Percentiles rank a stretch among this genome's conserved stretches.
Evolutionary conservation across 1,140 invertebrate species (phyloP).

Genomic region (Brachionus rotundiformis): DNA sequence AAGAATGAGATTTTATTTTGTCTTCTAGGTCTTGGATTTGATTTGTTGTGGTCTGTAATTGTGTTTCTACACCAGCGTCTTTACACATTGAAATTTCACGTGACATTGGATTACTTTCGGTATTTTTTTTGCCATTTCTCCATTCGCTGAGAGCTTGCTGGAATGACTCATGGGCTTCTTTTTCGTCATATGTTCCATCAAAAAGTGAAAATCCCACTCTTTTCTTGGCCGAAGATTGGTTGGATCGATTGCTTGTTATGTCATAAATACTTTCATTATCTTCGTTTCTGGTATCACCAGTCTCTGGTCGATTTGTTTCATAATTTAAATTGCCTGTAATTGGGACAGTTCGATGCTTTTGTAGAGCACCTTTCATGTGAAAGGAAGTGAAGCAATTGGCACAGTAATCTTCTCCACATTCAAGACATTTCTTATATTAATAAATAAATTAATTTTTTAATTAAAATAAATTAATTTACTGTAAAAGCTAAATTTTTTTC

Average conservation of each 20-base stretch:
- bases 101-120: not conserved
- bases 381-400: slow-evolving; percentile 62
- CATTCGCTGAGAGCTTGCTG: slow-evolving; percentile 62
- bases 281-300: not conserved
- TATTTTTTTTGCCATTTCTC: slow-evolving; percentile 53
- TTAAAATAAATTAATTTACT: slow-evolving; percentile 55
- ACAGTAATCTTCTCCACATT: slow-evolving; percentile 64
- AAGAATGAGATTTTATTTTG: not conserved
- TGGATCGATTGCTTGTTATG: not conserved
- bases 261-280: slow-evolving; percentile 4
- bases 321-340: slow-evolving; percentile 54
- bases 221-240: not conserved
- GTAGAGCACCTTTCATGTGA: slow-evolving; percentile 63
- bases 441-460: not conserved
- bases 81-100: not conserved
- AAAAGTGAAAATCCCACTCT: slow-evolving; percentile 53
- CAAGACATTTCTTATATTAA: slow-evolving; percentile 59
- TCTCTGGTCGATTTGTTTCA: not conserved
- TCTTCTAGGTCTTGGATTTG: slow-evolving; percentile 42
- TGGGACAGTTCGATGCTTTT: slow-evolving; percentile 62
- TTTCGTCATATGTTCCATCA: slow-evolving; percentile 60
- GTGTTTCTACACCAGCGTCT: slow-evolving; percentile 20
- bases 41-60: not conserved
- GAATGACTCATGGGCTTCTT: slow-evolving; percentile 61
- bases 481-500: slow-evolving; percentile 61